Conservation (phyloP, 2,797 vertebrate species). For the Heliangelus exortis region DNA sequence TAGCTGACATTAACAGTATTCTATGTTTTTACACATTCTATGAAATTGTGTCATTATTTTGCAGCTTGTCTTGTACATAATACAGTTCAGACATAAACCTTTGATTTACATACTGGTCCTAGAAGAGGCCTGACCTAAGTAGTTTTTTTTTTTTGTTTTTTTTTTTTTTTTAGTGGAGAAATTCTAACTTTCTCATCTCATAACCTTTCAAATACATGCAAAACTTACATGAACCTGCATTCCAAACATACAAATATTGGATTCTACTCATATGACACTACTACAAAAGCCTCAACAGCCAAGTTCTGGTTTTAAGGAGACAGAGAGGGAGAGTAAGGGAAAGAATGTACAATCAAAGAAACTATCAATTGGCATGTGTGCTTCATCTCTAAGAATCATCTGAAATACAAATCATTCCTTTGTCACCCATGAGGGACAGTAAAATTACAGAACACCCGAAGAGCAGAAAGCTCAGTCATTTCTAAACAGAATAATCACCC, state of each 20-base stretch:
- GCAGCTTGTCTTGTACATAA: background rate
- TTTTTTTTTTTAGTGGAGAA: background rate
- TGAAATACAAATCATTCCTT: background rate
- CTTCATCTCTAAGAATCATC: background rate
- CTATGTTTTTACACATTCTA: background rate
- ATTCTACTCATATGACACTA: background rate
- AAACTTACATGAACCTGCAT: background rate
- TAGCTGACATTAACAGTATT: background rate
- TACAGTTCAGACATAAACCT: background rate
- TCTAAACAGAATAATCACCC: background rate
- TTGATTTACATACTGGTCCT: background rate
- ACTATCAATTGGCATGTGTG: background rate
- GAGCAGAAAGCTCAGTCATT: background rate
- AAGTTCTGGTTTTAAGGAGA: background rate
- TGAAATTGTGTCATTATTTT: background rate
- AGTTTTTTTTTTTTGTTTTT: background rate
- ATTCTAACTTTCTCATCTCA: background rate
- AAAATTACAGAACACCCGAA: background rate
- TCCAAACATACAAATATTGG: background rate
- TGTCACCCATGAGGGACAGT: background rate
- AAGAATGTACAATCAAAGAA: background rate
- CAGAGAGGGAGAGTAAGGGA: background rate
- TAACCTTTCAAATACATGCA: background rate
- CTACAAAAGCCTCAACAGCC: background rate
- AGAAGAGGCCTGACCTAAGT: background rate